These are phyloP conservation scores for Pimpla rufipes DNA, from an alignment of 2,888 invertebrate species.

Conservation along the genomic window DNA sequence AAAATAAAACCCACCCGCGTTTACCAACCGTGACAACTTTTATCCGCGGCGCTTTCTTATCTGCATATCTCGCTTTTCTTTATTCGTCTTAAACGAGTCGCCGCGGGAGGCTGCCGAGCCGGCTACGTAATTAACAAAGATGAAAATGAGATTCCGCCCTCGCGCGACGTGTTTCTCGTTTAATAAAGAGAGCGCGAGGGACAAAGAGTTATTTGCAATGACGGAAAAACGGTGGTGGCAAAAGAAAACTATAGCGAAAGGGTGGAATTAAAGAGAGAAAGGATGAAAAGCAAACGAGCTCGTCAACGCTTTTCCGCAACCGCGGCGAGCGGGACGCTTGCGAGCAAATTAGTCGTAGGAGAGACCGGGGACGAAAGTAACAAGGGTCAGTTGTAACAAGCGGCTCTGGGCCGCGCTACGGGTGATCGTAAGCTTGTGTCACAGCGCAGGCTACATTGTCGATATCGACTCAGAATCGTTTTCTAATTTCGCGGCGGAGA, in stretches of 20 bases:
- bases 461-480: no score
- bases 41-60: neutral
- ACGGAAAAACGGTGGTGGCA: neutral
- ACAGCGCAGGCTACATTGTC: no score
- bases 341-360: conserved; percentile 56
- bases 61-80: neutral
- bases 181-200: conserved; percentile 47
- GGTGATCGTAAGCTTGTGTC: no score
- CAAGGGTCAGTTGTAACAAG: no score
- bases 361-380: no score
- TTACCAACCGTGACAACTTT: neutral
- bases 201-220: conserved; percentile 59
- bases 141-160: conserved; percentile 38
- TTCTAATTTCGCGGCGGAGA: no score
- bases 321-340: no score
- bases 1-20: neutral
- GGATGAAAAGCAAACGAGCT: conserved; percentile 10
- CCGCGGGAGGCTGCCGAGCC: neutral
- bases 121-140: conserved; percentile 18
- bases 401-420: no score
- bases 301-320: conserved; percentile 33
- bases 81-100: conserved; percentile 13
- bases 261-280: conserved; percentile 12
- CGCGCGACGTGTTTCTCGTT: conserved; percentile 12
- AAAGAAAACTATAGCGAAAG: conserved; percentile 29